phyloP scores from a whole-genome alignment of 2,797 vertebrate species.

The Poecilia wingei region DNA sequence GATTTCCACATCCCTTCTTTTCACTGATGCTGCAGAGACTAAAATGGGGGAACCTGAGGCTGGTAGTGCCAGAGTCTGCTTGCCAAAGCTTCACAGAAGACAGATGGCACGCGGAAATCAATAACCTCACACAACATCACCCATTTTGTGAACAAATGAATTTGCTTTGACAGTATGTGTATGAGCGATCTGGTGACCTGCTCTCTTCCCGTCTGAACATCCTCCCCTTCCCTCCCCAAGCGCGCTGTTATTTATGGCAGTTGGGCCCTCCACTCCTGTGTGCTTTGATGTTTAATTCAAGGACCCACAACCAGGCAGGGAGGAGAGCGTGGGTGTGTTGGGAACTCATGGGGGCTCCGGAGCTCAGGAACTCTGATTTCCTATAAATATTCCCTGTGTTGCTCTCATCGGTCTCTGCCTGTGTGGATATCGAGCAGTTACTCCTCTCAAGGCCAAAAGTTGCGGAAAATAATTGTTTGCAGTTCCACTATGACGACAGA shows the following conservation, averaged over 20 bases:
- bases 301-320: conserved; percentile 76
- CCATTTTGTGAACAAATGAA: conserved; percentile 83
- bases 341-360: conserved; percentile 69
- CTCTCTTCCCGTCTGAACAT: conserved; percentile 80
- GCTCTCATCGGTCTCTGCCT: conserved; percentile 44
- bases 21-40: conserved; percentile 57
- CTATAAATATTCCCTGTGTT: conserved; percentile 72
- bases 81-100: conserved; percentile 72
- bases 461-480: conserved; percentile 23
- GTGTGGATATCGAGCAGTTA: conserved; percentile 40
- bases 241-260: conserved; percentile 78
- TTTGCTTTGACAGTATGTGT: conserved; percentile 80
- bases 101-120: conserved; percentile 81
- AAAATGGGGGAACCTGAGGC: conserved; percentile 52
- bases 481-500: conserved; percentile 25
- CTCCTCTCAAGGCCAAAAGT: conserved; percentile 32
- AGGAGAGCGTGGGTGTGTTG: conserved; percentile 79
- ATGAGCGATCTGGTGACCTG: conserved; percentile 79
- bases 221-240: conserved; percentile 70
- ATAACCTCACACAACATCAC: conserved; percentile 78
- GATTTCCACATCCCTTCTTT: conserved; percentile 52
- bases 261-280: conserved; percentile 75
- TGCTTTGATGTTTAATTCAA: conserved; percentile 85
- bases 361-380: conserved; percentile 76
- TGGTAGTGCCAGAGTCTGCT: conserved; percentile 71